Base-by-base conservation (phyloP, 2,797 vertebrate genomes). In the Leptoclinus maculatus region DNA sequence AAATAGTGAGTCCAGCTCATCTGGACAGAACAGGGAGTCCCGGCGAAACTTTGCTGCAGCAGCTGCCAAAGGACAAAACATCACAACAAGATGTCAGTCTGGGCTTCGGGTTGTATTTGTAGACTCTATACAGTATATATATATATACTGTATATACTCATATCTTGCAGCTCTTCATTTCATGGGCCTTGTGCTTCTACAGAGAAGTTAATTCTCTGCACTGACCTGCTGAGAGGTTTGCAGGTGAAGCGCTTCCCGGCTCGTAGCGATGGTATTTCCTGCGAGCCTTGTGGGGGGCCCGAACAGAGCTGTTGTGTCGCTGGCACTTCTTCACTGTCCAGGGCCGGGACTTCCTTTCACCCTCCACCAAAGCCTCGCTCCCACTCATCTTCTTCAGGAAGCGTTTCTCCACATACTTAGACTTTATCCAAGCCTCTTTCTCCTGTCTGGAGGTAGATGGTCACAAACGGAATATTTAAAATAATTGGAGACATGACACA, bases 361-460 rank as follows among this genome's bases (percentile, higher is more conserved):
- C 93, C 32, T 96, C 95, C 0, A 90, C 88, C 77, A 97, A 75
- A 0, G 82, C 36, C 77, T 96, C 91, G 0, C 93, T 75, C 0
- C 86, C 91, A 1, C 96, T 95, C 78, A 96, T 92, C 92, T 96
- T 97, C 91, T 95, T 96, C 57, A 99, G 92, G 84, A 98, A 99
- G 41, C 97, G 97, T 86, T 96, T 98, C 90, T 99, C 97, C 66
- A 99, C 97, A 0, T 99, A 99, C 72, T 99, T 99, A 39, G 96
- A 96, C 91, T 98, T 98, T 88, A 99, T 99, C 97, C 98, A 99
- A n/a, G 96, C 92, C 83, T 99, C 98, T 79, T 99, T 99, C 95
- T 98, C 97, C 90, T 98, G 98, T 89, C 98, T 99, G 78, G 19
- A 91, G 1, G 39, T 12, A 51, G n/a, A 71, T 21, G 4, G 63